phyloP scores from a whole-genome alignment of 1,140 invertebrate species.

The Drosophila athabasca region DNA sequence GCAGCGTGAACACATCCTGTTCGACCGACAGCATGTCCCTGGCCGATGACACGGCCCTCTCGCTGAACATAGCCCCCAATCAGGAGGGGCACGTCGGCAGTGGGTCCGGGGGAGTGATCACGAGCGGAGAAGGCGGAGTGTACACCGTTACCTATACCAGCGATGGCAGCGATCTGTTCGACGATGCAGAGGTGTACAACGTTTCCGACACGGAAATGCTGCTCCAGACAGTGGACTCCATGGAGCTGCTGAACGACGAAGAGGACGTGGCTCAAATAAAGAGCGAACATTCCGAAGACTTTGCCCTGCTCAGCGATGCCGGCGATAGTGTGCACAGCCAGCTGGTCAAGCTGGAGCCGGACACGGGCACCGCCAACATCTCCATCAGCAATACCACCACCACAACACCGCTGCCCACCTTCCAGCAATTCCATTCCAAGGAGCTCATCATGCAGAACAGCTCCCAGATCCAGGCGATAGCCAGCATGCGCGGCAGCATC shows the following conservation, averaged over 20 bases:
- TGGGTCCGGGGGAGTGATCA: slow-evolving; percentile 39
- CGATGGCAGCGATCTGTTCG: slow-evolving; percentile 71
- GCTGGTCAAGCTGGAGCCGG: slow-evolving; percentile 66
- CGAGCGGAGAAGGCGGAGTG: slow-evolving; percentile 58
- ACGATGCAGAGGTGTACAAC: slow-evolving; percentile 88
- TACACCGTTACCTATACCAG: slow-evolving; percentile 81
- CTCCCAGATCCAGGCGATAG: slow-evolving; percentile 83
- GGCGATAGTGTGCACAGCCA: slow-evolving; percentile 53
- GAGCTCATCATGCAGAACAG: slow-evolving; percentile 83
- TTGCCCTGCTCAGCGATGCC: slow-evolving; percentile 65
- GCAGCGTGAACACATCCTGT: slow-evolving; percentile 17
- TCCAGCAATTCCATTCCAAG: slow-evolving; percentile 89
- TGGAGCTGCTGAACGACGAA: slow-evolving; percentile 88
- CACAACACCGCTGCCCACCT: slow-evolving; percentile 91
- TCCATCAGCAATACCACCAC: slow-evolving; percentile 78
- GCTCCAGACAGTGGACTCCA: slow-evolving; percentile 87
- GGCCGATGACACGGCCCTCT: slow-evolving; percentile 69
- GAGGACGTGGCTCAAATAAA: slow-evolving; percentile 87
- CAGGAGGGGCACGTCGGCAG: slow-evolving; percentile 41
- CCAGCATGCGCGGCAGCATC: slow-evolving; percentile 83
- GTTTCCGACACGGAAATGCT: slow-evolving; percentile 88
- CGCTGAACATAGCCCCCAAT: slow-evolving; percentile 69
- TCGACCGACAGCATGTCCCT: slow-evolving; percentile 55
- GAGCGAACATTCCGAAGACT: slow-evolving; percentile 81
- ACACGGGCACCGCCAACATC: slow-evolving; percentile 17